Evolutionary conservation across 1,140 invertebrate species (phyloP).

Genomic region (Halesus radiatus): DNA sequence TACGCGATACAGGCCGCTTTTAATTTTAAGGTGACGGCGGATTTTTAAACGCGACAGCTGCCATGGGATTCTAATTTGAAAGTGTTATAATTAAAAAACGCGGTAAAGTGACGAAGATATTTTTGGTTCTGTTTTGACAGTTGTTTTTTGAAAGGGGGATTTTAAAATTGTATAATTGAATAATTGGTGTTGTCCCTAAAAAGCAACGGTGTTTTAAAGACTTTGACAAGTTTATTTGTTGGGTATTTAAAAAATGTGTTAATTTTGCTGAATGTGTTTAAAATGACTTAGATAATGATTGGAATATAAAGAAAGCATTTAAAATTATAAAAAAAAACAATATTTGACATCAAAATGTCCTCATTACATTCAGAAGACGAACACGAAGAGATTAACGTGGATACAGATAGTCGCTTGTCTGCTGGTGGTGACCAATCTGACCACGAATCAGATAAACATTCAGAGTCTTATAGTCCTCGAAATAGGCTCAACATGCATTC

Average conservation of each 20-base stretch:
- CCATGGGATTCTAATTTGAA: constrained; percentile 19
- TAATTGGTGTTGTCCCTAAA: too few relatives aligned
- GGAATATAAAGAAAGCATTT: not conserved
- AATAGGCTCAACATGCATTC: constrained; percentile 62
- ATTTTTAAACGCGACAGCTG: constrained; percentile 8
- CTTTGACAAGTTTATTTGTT: not conserved
- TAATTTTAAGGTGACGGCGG: not conserved
- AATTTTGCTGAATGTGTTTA: not conserved
- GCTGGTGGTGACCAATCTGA: constrained; percentile 69
- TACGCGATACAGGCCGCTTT: not conserved
- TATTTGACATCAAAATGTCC: constrained; percentile 60
- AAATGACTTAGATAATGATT: not conserved
- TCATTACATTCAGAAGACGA: constrained; percentile 73
- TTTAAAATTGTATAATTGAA: not conserved
- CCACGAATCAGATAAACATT: constrained; percentile 63
- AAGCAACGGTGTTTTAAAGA: too few relatives aligned
- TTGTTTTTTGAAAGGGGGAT: constrained; percentile 4
- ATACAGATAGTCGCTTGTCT: constrained; percentile 73
- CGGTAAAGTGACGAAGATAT: constrained; percentile 15
- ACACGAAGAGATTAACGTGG: constrained; percentile 74
- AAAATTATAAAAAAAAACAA: not conserved
- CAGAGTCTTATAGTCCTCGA: constrained; percentile 58
- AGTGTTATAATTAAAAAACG: constrained; percentile 16
- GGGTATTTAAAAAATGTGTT: not conserved
- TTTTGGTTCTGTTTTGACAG: not conserved